Conservation (phyloP, 2,113 vertebrate species). For the Corvus hawaiiensis region DNA sequence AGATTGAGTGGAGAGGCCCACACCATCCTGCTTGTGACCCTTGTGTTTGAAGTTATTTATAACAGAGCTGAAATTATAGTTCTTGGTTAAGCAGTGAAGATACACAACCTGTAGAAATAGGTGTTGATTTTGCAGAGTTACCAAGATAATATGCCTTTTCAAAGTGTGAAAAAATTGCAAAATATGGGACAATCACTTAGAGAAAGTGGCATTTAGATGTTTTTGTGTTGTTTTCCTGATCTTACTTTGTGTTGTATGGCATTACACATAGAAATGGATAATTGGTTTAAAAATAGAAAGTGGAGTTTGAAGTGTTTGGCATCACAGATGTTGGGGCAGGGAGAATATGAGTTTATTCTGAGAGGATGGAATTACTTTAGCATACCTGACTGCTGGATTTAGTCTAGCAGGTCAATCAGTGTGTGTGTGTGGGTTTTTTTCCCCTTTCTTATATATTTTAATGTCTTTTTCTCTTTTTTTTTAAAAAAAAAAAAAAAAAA, state of each 20-base stretch:
- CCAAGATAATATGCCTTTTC: accelerated
- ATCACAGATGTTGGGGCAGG: neutral
- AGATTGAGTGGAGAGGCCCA: accelerated
- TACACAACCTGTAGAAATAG: accelerated
- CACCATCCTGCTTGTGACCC: accelerated
- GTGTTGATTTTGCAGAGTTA: neutral
- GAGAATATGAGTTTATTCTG: neutral
- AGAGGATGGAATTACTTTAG: neutral
- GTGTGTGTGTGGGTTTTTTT: accelerated
- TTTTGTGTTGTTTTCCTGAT: neutral
- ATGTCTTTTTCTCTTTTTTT: neutral
- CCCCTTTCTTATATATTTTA: neutral
- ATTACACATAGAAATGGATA: neutral
- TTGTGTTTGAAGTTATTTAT: neutral
- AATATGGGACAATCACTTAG: neutral
- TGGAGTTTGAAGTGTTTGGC: neutral
- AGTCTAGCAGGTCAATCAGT: neutral
- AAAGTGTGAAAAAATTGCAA: neutral
- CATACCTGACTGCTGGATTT: neutral
- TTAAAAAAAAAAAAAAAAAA: too few species aligned
- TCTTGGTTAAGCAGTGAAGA: neutral
- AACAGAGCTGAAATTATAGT: neutral
- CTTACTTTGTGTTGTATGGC: accelerated
- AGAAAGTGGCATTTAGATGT: neutral
- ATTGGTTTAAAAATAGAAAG: neutral